Evolutionary conservation across 2,797 vertebrate genomes (phyloP).

Genomic region (Loris lydekkerianus): DNA sequence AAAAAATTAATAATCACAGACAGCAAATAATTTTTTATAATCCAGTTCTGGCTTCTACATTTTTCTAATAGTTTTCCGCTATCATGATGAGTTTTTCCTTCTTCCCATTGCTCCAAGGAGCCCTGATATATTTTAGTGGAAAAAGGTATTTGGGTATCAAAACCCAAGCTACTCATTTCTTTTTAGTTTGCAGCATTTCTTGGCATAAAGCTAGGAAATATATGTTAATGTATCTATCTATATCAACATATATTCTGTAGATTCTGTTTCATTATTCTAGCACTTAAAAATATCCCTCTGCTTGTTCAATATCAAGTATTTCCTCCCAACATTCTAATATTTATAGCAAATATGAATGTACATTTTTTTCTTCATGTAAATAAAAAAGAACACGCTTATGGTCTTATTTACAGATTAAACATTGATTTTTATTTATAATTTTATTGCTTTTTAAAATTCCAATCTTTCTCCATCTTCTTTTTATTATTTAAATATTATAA

Average conservation of each 20-base stretch:
- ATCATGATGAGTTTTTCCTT: background rate
- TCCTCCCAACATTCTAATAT: background rate
- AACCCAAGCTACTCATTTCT: background rate
- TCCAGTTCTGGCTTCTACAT: background rate
- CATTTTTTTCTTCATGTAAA: background rate
- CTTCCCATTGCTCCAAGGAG: background rate
- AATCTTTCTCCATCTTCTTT: background rate
- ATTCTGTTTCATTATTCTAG: background rate
- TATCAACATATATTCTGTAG: background rate
- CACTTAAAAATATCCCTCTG: background rate
- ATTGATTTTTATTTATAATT: background rate
- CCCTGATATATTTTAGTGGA: background rate
- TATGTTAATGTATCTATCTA: background rate
- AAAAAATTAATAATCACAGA: background rate
- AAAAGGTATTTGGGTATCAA: background rate
- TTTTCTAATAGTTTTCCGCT: background rate
- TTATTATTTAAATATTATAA: background rate
- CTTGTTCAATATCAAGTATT: background rate
- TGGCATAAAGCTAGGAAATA: background rate
- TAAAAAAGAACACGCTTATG: background rate
- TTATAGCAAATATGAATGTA: background rate
- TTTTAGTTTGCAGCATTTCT: background rate
- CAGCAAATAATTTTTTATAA: background rate
- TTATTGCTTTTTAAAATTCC: background rate
- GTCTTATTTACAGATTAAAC: background rate